These are phyloP conservation scores for Heliothis virescens DNA, from an alignment of 1,140 invertebrate genomes.

Conservation along the genomic window DNA sequence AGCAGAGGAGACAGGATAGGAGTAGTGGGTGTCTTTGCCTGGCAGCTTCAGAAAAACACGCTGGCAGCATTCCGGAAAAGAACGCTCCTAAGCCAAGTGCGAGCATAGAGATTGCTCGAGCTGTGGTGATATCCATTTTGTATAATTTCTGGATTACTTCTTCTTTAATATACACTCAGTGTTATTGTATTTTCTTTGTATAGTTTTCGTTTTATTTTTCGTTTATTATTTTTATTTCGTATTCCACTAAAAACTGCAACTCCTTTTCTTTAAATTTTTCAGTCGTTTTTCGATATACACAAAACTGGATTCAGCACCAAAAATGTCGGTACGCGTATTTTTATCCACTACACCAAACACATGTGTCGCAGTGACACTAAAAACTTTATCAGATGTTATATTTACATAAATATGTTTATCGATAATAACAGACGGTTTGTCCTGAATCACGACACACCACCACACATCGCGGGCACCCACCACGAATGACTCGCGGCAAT, in stretches of 20 bases:
- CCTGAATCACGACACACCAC: constrained; percentile 4
- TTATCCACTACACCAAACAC: constrained; percentile 8
- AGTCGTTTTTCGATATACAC: neutral
- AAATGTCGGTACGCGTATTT: constrained; percentile 14
- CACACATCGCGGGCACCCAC: constrained; percentile 11
- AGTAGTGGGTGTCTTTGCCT: constrained; percentile 86
- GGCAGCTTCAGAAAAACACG: constrained; percentile 86
- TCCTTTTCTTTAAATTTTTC: neutral
- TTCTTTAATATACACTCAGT: neutral
- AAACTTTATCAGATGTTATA: constrained; percentile 36
- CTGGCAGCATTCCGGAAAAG: constrained; percentile 89
- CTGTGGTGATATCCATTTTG: constrained; percentile 84
- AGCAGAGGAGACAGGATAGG: constrained; percentile 90
- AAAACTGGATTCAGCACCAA: neutral
- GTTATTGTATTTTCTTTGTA: neutral
- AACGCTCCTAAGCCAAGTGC: constrained; percentile 90
- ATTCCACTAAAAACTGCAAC: neutral
- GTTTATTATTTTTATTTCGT: neutral
- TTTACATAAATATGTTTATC: constrained; percentile 49
- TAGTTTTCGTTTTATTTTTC: neutral
- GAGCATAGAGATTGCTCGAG: constrained; percentile 91
- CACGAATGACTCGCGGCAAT: constrained; percentile 6
- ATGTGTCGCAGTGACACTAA: constrained; percentile 1
- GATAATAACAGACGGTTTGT: constrained; percentile 24
- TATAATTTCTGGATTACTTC: constrained; percentile 1